Evolutionary conservation across 2,797 vertebrate genomes (phyloP).

Genomic region (Yasuhikotakia modesta): DNA sequence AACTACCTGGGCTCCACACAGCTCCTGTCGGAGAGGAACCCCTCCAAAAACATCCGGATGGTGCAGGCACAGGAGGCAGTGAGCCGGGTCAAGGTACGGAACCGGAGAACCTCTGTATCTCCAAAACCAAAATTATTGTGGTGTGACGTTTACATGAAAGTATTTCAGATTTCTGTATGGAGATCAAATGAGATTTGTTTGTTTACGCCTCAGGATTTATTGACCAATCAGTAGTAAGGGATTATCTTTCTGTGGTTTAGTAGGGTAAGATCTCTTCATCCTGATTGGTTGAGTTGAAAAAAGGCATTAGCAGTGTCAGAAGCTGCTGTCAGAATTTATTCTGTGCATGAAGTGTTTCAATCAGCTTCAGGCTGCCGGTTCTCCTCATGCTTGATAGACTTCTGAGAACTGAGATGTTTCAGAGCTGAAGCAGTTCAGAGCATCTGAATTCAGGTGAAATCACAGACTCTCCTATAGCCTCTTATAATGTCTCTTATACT

Average conservation of each 20-base stretch:
- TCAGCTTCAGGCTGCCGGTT: slow-evolving; percentile 33
- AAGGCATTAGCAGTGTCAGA: slow-evolving; percentile 6
- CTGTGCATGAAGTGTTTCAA: slow-evolving; percentile 34
- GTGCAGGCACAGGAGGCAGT: slow-evolving; percentile 99
- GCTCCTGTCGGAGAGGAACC: slow-evolving; percentile 95
- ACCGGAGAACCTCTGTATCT: slow-evolving; percentile 28
- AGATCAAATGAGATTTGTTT: slow-evolving; percentile 57
- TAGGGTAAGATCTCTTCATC: slow-evolving; percentile 47
- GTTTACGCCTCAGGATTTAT: slow-evolving; percentile 56
- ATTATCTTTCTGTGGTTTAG: slow-evolving; percentile 42
- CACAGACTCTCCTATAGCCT: too few species aligned
- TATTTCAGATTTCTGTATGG: slow-evolving; percentile 27
- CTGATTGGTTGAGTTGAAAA: slow-evolving; percentile 28
- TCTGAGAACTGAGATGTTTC: not conserved
- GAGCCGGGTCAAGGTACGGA: slow-evolving; percentile 97
- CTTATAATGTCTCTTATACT: too few species aligned
- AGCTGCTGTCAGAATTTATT: slow-evolving; percentile 16
- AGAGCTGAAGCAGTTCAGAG: slow-evolving; percentile 3
- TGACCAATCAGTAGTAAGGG: slow-evolving; percentile 55
- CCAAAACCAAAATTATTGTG: slow-evolving; percentile 7
- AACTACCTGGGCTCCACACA: slow-evolving; percentile 99
- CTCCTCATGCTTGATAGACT: slow-evolving; percentile 35
- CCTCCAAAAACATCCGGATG: slow-evolving; percentile 98
- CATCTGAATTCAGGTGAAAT: slow-evolving; percentile 31
- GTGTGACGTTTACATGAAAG: not conserved